Evolutionary conservation across 2,113 vertebrate genomes (phyloP), one percentile per base, ranked within the genome.

Genomic region (Gadus macrocephalus): DNA sequence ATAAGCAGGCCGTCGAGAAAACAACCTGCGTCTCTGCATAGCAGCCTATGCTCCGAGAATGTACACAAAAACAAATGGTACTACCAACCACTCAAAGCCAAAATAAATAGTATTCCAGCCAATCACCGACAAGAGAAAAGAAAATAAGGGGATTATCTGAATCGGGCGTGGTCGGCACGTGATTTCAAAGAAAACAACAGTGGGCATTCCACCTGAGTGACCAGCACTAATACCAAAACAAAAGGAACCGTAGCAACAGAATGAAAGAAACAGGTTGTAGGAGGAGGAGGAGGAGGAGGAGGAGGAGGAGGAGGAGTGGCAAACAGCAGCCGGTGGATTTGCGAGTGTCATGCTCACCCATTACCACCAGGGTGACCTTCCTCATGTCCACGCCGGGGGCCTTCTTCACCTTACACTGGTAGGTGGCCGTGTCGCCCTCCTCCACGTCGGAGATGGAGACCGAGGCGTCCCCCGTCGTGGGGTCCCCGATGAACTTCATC

Each of bases 361-460:
- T 81, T 22, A 98, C 94, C 0, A 91, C 89, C 70, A 98, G 76
- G 0, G 94, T 93, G 76, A 96, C 88, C 80, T 94, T 95, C 22
- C 92, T 85, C 19, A 82, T 92, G 69, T 95, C 95, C 3, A 93
- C 88, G 3, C 92, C 92, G 0, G 95, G 96, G 11, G 92, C 83
- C 79, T 95, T 98, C 90, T 95, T 96, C 67, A 98, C 95, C 68
- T 94, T 94, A 64, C 97, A 98, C 87, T 95, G 92, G 60, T 96
- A 98, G n/a, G 94, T 96, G 35, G 85, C 92, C 0, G 92, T 95
- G 87, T 98, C 96, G 0, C 86, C 82, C 0, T 66, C 17, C 60
- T 70, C 85, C 69, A 96, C 58, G 35, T 90, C 76, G 0, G 91
- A 78, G 56, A 98, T 62, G 53, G 80, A 83, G 81, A 98, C 88